A percentile compares a stretch with the other conserved stretches of the same genome.
phyloP scores from a whole-genome alignment of 2,888 invertebrate species.

The Synanthedon vespiformis region DNA sequence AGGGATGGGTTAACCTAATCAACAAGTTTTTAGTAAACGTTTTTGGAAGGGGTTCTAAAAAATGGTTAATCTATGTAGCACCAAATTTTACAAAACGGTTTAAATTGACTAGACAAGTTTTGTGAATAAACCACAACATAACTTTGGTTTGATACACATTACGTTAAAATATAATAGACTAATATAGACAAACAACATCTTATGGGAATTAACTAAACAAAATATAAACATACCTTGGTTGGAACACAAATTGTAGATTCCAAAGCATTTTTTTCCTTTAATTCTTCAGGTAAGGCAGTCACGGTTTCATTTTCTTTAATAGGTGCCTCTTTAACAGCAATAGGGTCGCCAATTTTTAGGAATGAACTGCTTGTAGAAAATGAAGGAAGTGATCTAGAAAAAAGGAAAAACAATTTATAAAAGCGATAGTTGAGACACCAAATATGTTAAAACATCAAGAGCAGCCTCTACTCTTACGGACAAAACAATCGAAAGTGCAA shows the following conservation, averaged over 20 bases:
- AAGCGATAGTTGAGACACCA: not conserved
- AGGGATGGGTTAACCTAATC: too few relatives aligned
- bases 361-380: slow-evolving; percentile 30
- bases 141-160: too few relatives aligned
- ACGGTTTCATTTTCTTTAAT: slow-evolving; percentile 60
- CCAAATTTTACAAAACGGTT: too few relatives aligned
- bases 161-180: not conserved
- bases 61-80: too few relatives aligned
- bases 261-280: slow-evolving; percentile 44
- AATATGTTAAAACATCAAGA: slow-evolving; percentile 2
- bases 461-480: too few relatives aligned
- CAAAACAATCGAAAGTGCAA: too few relatives aligned
- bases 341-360: slow-evolving; percentile 23
- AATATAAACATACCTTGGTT: slow-evolving; percentile 44
- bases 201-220: not conserved
- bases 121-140: too few relatives aligned
- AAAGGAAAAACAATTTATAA: not conserved
- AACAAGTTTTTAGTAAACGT: too few relatives aligned
- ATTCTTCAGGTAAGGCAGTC: slow-evolving; percentile 59
- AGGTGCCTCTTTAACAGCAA: slow-evolving; percentile 50
- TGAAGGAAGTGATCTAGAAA: slow-evolving; percentile 41
- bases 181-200: not conserved
- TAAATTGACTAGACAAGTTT: too few relatives aligned
- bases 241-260: slow-evolving; percentile 71
- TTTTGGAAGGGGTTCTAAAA: too few relatives aligned